Evolutionary conservation across 2,113 vertebrate genomes (phyloP).

Genomic region (Erythrocebus patas): DNA sequence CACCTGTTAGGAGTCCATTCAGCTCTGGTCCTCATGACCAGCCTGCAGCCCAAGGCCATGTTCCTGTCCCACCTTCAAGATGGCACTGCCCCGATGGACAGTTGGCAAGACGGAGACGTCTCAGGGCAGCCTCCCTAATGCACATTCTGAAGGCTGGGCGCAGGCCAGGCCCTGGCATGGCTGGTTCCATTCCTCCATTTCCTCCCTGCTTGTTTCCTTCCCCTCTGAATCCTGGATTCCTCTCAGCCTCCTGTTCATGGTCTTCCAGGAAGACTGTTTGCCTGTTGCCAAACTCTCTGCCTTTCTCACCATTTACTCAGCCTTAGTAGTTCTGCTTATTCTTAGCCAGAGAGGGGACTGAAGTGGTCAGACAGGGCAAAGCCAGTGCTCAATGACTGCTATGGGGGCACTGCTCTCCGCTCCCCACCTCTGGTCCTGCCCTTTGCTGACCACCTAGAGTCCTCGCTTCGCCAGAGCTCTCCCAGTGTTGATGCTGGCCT

Average conservation of each 20-base stretch:
- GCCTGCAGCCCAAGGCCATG: not conserved
- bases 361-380: not conserved
- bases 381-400: not conserved
- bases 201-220: not conserved
- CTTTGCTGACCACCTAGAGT: not conserved
- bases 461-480: not conserved
- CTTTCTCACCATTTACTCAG: not conserved
- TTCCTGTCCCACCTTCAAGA: not conserved
- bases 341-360: not conserved
- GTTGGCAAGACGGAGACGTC: not conserved
- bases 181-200: not conserved
- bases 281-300: not conserved
- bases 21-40: not conserved
- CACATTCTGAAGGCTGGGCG: not conserved
- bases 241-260: not conserved
- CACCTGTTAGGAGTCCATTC: not conserved
- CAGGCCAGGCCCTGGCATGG: not conserved
- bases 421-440: not conserved
- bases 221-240: not conserved
- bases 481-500: not conserved
- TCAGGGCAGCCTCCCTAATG: not conserved
- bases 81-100: not conserved
- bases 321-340: not conserved
- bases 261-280: conserved; percentile 33
- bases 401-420: not conserved